Evolutionary conservation across 1,140 invertebrate genomes (phyloP), one percentile per base, ranked within the genome.

Genomic region (Macrocentrus cingulum): DNA sequence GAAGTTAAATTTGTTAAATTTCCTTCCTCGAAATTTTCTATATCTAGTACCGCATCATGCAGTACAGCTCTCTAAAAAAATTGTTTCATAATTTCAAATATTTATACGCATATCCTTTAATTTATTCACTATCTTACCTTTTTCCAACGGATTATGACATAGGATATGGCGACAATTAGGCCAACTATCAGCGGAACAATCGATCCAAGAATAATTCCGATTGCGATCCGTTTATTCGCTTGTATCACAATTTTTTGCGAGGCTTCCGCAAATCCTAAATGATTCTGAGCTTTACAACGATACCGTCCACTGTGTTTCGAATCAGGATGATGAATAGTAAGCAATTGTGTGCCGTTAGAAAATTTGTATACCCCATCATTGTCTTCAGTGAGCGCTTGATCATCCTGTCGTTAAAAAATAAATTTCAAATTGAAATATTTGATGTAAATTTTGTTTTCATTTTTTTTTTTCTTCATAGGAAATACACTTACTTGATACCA

Each of bases 1-100:
- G 92, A 92, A 82, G 97, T 97, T 6, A 96, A 83, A 41, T 88
- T 89, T 48, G 88, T 89, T 5, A 89, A 72, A 6, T 87, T 85
- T 0, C 92, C 92, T 69, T 91, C 85, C 62, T 90, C 87, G 65
- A 94, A 94, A 62, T 92, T 84, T 58, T 84, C 79, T 29, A 92
- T 70, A 9, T 88, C 90, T 20, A 85, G 84, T 36, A 81, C 81
- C 48, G 84, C 84, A n/a, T 91, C 67, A 66, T 87, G 81, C 29
- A 84, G 84, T 50, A 82, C 78, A 61, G 87, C 75, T 66, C 75
- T 81, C 79, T 85, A 50, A 19, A 23, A 18, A 13, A 49, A 41
- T 46, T 22, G 15, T n/a, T n/a, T n/a, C n/a, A n/a, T n/a, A n/a
- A n/a, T n/a, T n/a, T n/a, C n/a, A n/a, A n/a, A 70, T 70, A 65